A percentile compares a stretch with the other conserved stretches of the same genome.
Evolutionary conservation across 2,113 vertebrate genomes (phyloP).

Genomic region (Rhizomys pruinosus): DNA sequence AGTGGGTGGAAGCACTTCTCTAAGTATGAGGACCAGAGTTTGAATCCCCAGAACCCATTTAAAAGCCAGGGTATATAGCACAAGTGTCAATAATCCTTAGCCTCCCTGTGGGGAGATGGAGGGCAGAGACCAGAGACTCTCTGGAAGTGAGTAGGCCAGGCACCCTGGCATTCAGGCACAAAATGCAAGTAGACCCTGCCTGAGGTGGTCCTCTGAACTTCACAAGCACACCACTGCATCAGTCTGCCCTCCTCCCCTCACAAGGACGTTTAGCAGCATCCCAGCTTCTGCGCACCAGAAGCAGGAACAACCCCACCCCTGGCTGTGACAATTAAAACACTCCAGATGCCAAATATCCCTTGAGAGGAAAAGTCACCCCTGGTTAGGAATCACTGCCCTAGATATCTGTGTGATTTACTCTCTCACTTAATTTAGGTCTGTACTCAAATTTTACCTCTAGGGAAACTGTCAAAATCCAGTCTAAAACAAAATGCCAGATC

Average conservation of each 20-base stretch:
- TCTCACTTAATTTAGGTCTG: slow-evolving; percentile 69
- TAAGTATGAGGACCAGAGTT: neutral
- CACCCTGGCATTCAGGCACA: neutral
- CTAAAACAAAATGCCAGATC: slow-evolving; percentile 31
- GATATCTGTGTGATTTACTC: slow-evolving; percentile 54
- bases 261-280: neutral
- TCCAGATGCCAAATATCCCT: slow-evolving; percentile 38
- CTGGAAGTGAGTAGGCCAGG: neutral
- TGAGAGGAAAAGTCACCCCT: slow-evolving; percentile 21
- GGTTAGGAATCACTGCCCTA: slow-evolving; percentile 69
- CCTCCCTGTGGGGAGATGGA: neutral
- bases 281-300: neutral
- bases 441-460: slow-evolving; percentile 62
- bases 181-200: neutral
- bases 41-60: neutral
- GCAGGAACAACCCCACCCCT: neutral
- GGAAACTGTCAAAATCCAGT: slow-evolving; percentile 44
- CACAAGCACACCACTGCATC: no score
- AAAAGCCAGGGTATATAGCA: no score
- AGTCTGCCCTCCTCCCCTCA: neutral
- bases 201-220: neutral
- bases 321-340: slow-evolving; percentile 30
- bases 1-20: no score
- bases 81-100: neutral
- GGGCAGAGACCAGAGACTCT: neutral